Evolutionary conservation across 2,888 invertebrate species (phyloP).

Genomic region (Eudemis profundana): DNA sequence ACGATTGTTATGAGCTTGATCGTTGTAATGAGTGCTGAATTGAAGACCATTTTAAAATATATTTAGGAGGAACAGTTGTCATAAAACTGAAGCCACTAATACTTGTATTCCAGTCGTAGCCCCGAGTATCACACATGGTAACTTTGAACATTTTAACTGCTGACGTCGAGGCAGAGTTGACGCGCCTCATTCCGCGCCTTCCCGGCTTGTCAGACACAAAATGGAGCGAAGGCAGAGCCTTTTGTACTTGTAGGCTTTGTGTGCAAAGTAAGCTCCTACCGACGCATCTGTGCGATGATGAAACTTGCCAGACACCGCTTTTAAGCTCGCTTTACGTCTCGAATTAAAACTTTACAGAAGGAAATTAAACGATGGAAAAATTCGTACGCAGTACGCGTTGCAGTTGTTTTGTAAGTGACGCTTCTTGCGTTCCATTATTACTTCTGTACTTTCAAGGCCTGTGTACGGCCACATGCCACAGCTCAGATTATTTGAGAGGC

Average conservation of each 20-base stretch:
- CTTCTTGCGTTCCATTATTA: not conserved
- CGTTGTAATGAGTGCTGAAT: too few relatives aligned
- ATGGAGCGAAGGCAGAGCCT: slow-evolving; percentile 80
- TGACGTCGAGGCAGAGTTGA: slow-evolving; percentile 70
- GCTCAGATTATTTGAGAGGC: too few relatives aligned
- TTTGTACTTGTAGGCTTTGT: slow-evolving; percentile 84
- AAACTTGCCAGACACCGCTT: slow-evolving; percentile 85
- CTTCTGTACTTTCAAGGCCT: not conserved
- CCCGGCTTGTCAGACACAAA: slow-evolving; percentile 80
- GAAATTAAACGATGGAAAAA: slow-evolving; percentile 81
- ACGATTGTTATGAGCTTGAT: too few relatives aligned
- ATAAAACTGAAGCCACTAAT: not conserved
- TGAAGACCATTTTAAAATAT: too few relatives aligned
- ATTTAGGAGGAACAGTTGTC: not conserved
- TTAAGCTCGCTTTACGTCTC: slow-evolving; percentile 81
- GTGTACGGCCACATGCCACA: too few relatives aligned
- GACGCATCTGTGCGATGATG: slow-evolving; percentile 82
- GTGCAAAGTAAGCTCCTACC: slow-evolving; percentile 83
- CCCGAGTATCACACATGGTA: slow-evolving; percentile 33
- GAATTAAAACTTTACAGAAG: slow-evolving; percentile 83
- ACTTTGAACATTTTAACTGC: slow-evolving; percentile 64
- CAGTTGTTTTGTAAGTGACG: not conserved
- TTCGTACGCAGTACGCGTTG: slow-evolving; percentile 52
- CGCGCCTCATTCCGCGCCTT: slow-evolving; percentile 76
- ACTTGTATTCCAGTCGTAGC: not conserved